Base-by-base conservation (phyloP, 1,140 invertebrate genomes). In the Drosophila saltans region DNA sequence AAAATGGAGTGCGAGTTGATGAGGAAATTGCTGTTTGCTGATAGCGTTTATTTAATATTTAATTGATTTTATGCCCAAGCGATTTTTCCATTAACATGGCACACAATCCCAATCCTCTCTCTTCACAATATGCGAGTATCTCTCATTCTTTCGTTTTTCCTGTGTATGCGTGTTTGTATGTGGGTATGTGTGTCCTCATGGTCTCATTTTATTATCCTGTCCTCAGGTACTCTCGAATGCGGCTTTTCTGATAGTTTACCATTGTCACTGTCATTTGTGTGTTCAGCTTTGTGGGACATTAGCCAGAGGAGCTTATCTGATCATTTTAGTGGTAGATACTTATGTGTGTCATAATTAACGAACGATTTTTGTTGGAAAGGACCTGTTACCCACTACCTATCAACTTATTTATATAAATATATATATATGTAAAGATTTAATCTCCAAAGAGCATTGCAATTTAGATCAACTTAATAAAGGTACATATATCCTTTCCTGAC, bases 11-110 rank as follows among this genome's bases (percentile, higher is more conserved):
- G 43, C 9, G 10, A 21, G 43, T 10, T 21, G 43, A 30, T 39
- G 65, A 48, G 81, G 26, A 73, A 79, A 86, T 85, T 85, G 75
- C 82, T 86, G 71, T 85, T 85, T 85, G 82, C 82, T 76, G 79
- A 78, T 86, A 75, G 78, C 72, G 80, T 75, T 86, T 88, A 88
- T 88, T 86, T 88, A 86, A 88, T 86, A 86, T 88, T 86, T 86
- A 86, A 86, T 86, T 86, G 83, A 88, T 80, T 88, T 67, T 75
- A 82, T 63, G 70, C 72, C 55, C 73, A 79, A 62, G 68, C 70
- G 45, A 69, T 72, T 80, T 86, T 72, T 88, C 78, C 57, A 70
- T 66, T 70, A 62, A 41, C 40, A 36, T 57, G 16, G 36, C 36
- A 16, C 61, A 24, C n/a, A 16, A 21, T 6, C 26, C 26, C 33